Evolutionary conservation across 1,140 invertebrate species (phyloP), one percentile per base, ranked within the genome.

Genomic region (Pemphigus obesinymphae): DNA sequence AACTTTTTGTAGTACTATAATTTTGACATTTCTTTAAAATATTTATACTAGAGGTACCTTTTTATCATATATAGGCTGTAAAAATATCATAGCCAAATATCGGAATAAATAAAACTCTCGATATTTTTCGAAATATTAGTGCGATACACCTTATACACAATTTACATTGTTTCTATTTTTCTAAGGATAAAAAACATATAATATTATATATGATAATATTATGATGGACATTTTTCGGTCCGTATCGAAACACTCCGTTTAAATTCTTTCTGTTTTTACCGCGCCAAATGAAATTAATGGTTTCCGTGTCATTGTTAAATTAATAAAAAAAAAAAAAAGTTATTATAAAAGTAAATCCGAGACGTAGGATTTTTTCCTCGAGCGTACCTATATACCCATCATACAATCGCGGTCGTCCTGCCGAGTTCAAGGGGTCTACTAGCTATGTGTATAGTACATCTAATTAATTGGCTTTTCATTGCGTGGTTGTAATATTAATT

Each of bases 401-500:
- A 58, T 58, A 45, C n/a, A 20, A 37, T 37, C 34, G 20, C 13
- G 29, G 43, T 34, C 43, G 70, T 48, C 11, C 26, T 50, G 20
- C 29, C 29, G 55, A 31, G 55, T 43, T 61, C 76, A 26, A 61
- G 75, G 50, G 50, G 76, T 76, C 53, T 75, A 53, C 43, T n/a
- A n/a, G n/a, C n/a, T n/a, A n/a, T n/a, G n/a, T n/a, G n/a, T n/a
- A n/a, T n/a, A n/a, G 43, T 15, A 17, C 29, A 20, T 78, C 53
- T 80, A 80, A 80, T 80, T 61, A 80, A 80, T 80, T 61, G 76
- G 76, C 76, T 80, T 80, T 80, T 58, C 37, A 26, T 29, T 23
- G 76, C 55, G 76, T 43, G 50, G 55, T 80, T 26, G 53, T 80
- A 80, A 48, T 61, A 80, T 80, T 80, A 80, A 80, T 80, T 80